phyloP scores from a whole-genome alignment of 2,113 vertebrate species.

The Eclectus roratus region DNA sequence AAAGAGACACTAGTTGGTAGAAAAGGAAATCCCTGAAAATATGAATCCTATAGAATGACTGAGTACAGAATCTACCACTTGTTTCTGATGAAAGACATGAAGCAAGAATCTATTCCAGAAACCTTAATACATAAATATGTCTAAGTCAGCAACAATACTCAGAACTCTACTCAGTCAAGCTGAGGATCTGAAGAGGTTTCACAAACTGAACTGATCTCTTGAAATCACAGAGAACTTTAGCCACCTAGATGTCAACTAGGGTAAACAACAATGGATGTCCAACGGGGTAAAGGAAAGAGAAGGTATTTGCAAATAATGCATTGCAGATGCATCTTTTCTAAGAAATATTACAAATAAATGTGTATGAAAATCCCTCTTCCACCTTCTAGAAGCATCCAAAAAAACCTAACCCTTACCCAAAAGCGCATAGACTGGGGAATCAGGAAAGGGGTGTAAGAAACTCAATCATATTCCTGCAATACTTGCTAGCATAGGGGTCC shows the following conservation, averaged over 20 bases:
- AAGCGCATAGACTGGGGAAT: not conserved
- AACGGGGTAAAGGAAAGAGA: not conserved
- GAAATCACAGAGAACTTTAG: not conserved
- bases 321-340: not conserved
- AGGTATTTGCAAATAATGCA: not conserved
- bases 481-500: not conserved
- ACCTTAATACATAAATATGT: not conserved
- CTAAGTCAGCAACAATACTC: not conserved
- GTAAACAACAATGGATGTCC: too few relatives aligned
- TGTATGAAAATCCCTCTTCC: not conserved
- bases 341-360: not conserved
- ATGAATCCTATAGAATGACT: not conserved
- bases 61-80: not conserved
- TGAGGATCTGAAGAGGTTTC: not conserved
- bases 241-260: not conserved
- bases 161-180: not conserved
- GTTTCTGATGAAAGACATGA: not conserved
- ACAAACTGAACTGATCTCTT: not conserved
- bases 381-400: not conserved
- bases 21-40: not conserved
- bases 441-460: not conserved
- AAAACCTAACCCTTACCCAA: not conserved
- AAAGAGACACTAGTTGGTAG: not conserved
- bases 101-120: not conserved
- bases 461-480: not conserved